phyloP scores from a whole-genome alignment of 2,113 vertebrate species.

The Rhabdornis inornatus region DNA sequence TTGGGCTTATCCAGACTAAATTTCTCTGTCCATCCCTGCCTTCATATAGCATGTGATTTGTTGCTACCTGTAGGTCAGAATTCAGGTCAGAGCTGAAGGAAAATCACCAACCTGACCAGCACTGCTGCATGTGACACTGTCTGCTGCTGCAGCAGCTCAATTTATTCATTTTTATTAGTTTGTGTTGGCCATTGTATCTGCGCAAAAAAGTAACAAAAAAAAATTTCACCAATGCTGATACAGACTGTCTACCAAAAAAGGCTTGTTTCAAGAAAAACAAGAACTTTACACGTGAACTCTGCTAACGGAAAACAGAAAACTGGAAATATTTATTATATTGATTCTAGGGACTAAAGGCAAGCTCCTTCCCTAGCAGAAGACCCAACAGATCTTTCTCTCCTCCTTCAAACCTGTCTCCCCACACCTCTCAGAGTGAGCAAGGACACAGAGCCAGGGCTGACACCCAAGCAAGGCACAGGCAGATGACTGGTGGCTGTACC shows the following conservation, averaged over 20 bases:
- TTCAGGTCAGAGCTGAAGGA: background rate
- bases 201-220: background rate
- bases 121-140: background rate
- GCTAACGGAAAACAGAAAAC: background rate
- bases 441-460: background rate
- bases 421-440: background rate
- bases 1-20: background rate
- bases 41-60: background rate
- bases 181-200: background rate
- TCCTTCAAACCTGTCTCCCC: background rate
- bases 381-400: background rate
- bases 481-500: background rate
- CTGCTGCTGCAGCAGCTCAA: background rate
- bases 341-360: background rate
- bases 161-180: background rate
- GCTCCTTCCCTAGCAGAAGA: background rate
- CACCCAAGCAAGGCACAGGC: background rate
- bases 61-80: background rate
- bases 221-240: background rate
- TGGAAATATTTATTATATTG: background rate
- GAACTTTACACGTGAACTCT: background rate
- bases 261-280: background rate
- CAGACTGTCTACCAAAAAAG: background rate
- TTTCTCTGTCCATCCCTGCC: background rate
- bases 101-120: background rate